phyloP scores from a whole-genome alignment of 2,888 invertebrate species.

The Drosophila ustulata region DNA sequence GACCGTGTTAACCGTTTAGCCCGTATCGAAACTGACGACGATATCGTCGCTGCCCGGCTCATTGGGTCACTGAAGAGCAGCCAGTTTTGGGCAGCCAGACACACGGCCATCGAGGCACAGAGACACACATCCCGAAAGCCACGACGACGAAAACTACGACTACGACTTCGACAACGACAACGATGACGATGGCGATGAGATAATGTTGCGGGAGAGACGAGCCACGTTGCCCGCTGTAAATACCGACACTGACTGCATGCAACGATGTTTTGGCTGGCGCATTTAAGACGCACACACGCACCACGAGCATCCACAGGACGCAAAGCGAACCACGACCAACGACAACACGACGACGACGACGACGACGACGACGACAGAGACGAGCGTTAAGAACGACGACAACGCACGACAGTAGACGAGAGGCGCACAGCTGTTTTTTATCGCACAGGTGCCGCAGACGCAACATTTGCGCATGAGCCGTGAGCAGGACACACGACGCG shows the following conservation, averaged over 20 bases:
- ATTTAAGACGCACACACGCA: conserved; percentile 58
- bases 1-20: conserved; percentile 9
- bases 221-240: conserved; percentile 74
- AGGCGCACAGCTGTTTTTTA: conserved; percentile 37
- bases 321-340: conserved; percentile 28
- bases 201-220: conserved; percentile 15
- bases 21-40: conserved; percentile 44
- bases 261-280: conserved; percentile 62
- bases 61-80: conserved; percentile 60
- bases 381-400: conserved; percentile 10
- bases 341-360: conserved; percentile 30
- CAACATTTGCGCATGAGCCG: conserved; percentile 59
- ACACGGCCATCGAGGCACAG: conserved; percentile 24
- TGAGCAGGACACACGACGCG: conserved; percentile 26
- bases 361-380: conserved; percentile 6
- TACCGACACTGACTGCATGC: conserved; percentile 76
- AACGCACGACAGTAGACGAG: conserved; percentile 14
- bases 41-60: conserved; percentile 61
- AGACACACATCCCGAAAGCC: conserved; percentile 7
- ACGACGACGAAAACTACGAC: neutral
- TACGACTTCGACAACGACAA: neutral
- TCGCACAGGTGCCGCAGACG: conserved; percentile 14
- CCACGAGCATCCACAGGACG: conserved; percentile 25
- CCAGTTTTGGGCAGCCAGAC: conserved; percentile 28
- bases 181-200: neutral